A percentile compares a stretch with the other conserved stretches of the same genome.
Evolutionary conservation across 2,113 vertebrate species (phyloP).

Genomic region (Trinectes maculatus): DNA sequence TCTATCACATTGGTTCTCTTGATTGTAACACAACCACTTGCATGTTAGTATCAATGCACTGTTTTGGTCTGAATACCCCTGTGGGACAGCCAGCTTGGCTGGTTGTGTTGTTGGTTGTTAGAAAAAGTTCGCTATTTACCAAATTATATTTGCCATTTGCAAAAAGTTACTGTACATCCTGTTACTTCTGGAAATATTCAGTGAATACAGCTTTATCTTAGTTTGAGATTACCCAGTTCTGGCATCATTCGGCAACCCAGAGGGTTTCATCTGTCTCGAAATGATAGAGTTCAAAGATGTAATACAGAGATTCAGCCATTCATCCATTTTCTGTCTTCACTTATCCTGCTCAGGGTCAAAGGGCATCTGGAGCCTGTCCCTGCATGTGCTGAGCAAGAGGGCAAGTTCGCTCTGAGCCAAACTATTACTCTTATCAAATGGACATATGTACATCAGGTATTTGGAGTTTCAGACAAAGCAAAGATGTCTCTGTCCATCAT

Average conservation of each 20-base stretch:
- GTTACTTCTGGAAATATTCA: not conserved
- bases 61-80: not conserved
- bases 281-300: not conserved
- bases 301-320: not conserved
- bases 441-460: not conserved
- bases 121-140: not conserved
- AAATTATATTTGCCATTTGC: not conserved
- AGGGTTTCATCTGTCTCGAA: not conserved
- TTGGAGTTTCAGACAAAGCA: slow-evolving; percentile 22
- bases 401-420: not conserved
- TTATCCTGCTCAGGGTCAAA: not conserved
- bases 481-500: slow-evolving; percentile 14
- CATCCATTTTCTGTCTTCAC: not conserved
- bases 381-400: not conserved
- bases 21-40: not conserved
- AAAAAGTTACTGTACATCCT: not conserved
- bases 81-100: not conserved
- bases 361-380: not conserved
- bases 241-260: not conserved
- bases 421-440: slow-evolving; percentile 9
- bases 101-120: not conserved
- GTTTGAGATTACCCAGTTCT: not conserved
- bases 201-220: not conserved
- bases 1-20: not conserved
- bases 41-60: not conserved